These are phyloP conservation scores for Phocides pigmalion DNA, from an alignment of 1,140 invertebrate species.

Conservation along the genomic window DNA sequence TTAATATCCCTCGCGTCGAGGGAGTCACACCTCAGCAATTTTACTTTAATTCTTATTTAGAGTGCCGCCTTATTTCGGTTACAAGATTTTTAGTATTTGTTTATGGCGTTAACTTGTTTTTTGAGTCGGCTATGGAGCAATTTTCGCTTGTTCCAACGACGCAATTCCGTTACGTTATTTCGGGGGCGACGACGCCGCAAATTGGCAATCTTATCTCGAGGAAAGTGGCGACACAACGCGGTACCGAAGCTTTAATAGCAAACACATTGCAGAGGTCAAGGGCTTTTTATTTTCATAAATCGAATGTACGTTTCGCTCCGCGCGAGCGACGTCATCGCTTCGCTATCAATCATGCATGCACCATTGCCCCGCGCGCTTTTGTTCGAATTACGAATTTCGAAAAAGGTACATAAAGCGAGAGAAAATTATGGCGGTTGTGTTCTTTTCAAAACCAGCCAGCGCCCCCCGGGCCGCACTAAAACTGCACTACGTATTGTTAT, in stretches of 20 bases:
- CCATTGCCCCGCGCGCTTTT: constrained; percentile 76
- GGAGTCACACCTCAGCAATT: constrained; percentile 80
- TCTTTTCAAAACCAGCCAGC: constrained; percentile 59
- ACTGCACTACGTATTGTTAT: constrained; percentile 49
- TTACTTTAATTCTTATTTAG: constrained; percentile 83
- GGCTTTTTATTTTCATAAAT: constrained; percentile 70
- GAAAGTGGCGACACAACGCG: constrained; percentile 20
- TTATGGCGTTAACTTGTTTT: constrained; percentile 70
- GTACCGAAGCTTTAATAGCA: constrained; percentile 34
- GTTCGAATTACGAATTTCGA: constrained; percentile 78
- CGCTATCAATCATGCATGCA: constrained; percentile 80
- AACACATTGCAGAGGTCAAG: constrained; percentile 62
- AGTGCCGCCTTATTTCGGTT: constrained; percentile 76
- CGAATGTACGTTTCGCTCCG: constrained; percentile 61
- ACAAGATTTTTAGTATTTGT: constrained; percentile 82
- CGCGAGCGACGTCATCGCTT: constrained; percentile 62
- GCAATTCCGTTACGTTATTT: constrained; percentile 59
- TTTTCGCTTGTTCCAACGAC: constrained; percentile 64
- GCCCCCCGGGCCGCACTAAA: constrained; percentile 51
- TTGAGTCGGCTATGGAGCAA: constrained; percentile 58
- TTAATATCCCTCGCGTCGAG: constrained; percentile 55
- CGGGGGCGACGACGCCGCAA: constrained; percentile 49
- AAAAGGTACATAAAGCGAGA: constrained; percentile 71
- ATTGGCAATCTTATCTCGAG: constrained; percentile 51
- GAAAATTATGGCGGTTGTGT: constrained; percentile 73